A percentile compares a stretch with the other conserved stretches of the same genome.
Evolutionary conservation across 2,797 vertebrate genomes (phyloP).

Genomic region (Eurystomus glaucurus): DNA sequence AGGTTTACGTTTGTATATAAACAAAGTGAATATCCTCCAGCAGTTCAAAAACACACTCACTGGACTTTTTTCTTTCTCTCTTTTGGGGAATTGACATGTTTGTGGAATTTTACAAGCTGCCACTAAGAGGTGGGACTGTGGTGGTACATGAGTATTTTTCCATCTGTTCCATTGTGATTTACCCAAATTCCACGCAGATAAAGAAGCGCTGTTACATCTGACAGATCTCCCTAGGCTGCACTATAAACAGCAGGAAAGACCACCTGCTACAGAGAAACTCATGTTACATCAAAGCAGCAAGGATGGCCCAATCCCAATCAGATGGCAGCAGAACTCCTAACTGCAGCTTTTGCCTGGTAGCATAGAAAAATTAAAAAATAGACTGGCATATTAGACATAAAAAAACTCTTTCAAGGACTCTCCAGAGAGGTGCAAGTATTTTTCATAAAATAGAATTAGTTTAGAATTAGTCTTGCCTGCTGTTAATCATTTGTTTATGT

Average conservation of each 20-base stretch:
- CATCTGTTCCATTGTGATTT: constrained; percentile 81
- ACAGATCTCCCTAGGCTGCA: constrained; percentile 71
- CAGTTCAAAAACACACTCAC: constrained; percentile 38
- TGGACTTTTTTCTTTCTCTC: neutral
- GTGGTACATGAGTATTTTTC: constrained; percentile 68
- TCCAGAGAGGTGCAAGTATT: neutral
- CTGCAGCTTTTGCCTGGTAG: neutral
- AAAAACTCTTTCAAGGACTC: neutral
- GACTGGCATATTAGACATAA: neutral
- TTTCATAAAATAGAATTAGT: neutral
- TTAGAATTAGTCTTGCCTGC: neutral
- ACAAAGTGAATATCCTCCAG: constrained; percentile 18
- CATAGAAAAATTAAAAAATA: constrained; percentile 3
- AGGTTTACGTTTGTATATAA: constrained; percentile 41
- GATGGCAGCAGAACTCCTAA: constrained; percentile 54
- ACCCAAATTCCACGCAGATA: constrained; percentile 80
- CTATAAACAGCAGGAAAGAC: constrained; percentile 80
- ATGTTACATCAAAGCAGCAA: constrained; percentile 76
- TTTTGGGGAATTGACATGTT: neutral
- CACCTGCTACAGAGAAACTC: constrained; percentile 81
- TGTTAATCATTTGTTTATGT: neutral
- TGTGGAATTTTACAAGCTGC: constrained; percentile 56
- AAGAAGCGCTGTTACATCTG: constrained; percentile 78
- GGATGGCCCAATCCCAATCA: constrained; percentile 34
- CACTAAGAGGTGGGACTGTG: constrained; percentile 47